Percentiles rank a stretch among this genome's conserved stretches.
Evolutionary conservation across 2,113 vertebrate species (phyloP).

Genomic region (Columba livia): DNA sequence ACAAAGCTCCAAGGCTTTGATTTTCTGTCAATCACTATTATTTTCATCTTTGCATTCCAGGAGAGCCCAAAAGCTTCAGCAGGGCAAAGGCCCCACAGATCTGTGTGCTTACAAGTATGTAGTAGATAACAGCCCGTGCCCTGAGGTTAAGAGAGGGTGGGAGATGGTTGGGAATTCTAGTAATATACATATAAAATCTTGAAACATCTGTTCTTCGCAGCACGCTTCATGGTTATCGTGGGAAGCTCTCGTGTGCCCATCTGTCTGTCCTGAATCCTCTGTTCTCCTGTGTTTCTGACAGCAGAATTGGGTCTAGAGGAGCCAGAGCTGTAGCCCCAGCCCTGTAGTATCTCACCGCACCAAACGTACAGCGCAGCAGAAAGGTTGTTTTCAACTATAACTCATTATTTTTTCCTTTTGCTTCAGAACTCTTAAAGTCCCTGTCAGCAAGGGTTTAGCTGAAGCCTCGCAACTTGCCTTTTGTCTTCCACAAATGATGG

Average conservation of each 20-base stretch:
- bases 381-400: background rate
- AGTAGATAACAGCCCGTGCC: background rate
- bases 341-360: background rate
- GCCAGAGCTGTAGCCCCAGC: background rate
- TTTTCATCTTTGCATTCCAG: background rate
- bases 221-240: rapidly evolving
- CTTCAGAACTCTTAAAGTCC: constrained; percentile 33
- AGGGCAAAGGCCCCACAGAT: background rate
- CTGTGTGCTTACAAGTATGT: background rate
- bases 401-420: constrained; percentile 56
- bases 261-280: background rate
- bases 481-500: constrained; percentile 57
- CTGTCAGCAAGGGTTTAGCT: constrained; percentile 43
- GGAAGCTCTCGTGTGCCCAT: background rate
- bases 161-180: background rate
- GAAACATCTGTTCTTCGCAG: background rate
- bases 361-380: background rate
- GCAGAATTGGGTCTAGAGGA: background rate
- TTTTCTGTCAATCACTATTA: background rate
- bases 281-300: background rate
- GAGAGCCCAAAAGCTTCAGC: background rate
- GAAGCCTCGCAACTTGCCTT: constrained; percentile 47
- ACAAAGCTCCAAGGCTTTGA: background rate
- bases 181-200: background rate
- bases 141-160: background rate